Percentiles rank a stretch among this genome's conserved stretches.
Conservation (phyloP, 2,113 vertebrate genomes). For the Drymodes brunneopygia region DNA sequence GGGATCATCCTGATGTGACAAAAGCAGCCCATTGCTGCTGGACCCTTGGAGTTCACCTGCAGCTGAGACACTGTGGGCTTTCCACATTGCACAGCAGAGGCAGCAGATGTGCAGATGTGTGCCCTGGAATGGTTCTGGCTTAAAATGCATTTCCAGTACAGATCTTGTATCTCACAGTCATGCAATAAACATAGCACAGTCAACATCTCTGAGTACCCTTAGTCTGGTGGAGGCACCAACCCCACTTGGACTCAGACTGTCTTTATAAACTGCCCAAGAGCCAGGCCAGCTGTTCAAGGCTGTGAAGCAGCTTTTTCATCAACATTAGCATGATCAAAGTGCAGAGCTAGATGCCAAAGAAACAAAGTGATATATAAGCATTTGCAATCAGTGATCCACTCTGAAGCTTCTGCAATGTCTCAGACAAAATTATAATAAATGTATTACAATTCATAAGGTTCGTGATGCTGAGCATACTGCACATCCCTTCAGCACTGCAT, state of each 20-base stretch:
- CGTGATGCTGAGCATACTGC: neutral
- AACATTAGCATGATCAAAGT: accelerated
- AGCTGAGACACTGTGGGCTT: neutral
- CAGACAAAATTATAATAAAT: neutral
- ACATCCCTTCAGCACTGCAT: neutral
- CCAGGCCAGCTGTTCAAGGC: neutral
- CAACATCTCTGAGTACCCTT: neutral
- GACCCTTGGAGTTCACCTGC: neutral
- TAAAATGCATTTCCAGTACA: neutral
- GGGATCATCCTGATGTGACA: neutral
- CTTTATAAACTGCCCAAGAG: neutral
- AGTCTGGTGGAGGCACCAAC: neutral
- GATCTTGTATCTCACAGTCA: neutral
- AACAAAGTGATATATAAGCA: neutral
- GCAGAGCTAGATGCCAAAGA: neutral
- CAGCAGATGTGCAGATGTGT: neutral
- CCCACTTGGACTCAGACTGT: neutral
- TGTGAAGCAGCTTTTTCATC: neutral
- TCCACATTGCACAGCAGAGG: neutral
- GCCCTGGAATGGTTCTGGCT: neutral
- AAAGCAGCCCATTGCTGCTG: neutral
- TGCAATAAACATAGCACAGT: accelerated
- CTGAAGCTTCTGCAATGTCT: neutral
- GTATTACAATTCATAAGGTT: neutral
- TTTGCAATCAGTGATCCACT: neutral